phyloP scores from a whole-genome alignment of 2,113 vertebrate genomes.

The Haplochromis burtoni region DNA sequence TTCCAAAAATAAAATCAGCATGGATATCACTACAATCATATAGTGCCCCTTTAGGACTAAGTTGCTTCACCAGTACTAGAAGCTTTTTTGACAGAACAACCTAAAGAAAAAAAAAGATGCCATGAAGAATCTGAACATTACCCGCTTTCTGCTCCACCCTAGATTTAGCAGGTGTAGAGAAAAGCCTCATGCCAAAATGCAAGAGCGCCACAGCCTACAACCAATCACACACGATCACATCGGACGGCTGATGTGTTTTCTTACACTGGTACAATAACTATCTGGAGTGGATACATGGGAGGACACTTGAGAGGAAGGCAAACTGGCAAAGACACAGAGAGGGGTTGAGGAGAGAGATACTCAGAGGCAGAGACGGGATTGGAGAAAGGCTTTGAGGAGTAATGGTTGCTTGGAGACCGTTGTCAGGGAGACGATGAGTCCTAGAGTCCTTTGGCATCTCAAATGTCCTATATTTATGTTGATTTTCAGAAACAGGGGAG shows the following conservation, averaged over 20 bases:
- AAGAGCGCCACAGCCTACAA: neutral
- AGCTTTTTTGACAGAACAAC: neutral
- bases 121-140: neutral
- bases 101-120: neutral
- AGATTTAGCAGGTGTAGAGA: neutral
- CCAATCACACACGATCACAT: neutral
- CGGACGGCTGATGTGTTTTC: neutral
- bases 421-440: conserved; percentile 71
- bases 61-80: neutral
- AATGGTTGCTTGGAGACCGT: conserved; percentile 76
- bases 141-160: neutral
- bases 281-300: conserved; percentile 16
- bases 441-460: conserved; percentile 66
- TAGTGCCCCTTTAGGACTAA: neutral
- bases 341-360: conserved; percentile 29
- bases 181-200: neutral
- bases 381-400: conserved; percentile 64
- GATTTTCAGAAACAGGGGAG: conserved; percentile 14
- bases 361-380: conserved; percentile 35
- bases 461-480: conserved; percentile 59
- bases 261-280: neutral
- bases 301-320: conserved; percentile 39
- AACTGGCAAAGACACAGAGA: conserved; percentile 45
- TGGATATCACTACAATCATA: neutral
- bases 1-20: neutral